A percentile compares a stretch with the other conserved stretches of the same genome.
phyloP scores from a whole-genome alignment of 1,140 invertebrate genomes.

The Grapholita molesta region DNA sequence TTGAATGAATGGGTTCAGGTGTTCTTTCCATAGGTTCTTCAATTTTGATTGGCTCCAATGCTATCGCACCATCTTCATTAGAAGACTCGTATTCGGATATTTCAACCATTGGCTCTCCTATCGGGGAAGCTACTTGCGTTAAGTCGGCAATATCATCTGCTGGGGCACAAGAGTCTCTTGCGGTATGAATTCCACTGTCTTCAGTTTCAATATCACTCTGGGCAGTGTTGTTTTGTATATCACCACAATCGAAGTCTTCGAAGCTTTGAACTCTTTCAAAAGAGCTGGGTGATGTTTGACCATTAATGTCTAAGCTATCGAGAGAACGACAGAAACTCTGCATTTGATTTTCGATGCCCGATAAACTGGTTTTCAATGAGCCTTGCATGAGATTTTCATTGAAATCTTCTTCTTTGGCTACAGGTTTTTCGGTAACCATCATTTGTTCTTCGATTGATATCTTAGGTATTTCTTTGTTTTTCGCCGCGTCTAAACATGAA shows the following conservation, averaged over 20 bases:
- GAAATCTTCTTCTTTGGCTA: conserved; percentile 46
- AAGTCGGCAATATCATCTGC: conserved; percentile 83
- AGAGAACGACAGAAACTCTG: conserved; percentile 81
- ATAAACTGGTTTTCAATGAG: conserved; percentile 60
- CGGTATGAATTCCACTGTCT: conserved; percentile 90
- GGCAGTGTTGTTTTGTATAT: conserved; percentile 72
- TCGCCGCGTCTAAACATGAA: conserved; percentile 73
- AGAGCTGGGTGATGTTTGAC: conserved; percentile 74
- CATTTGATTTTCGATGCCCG: conserved; percentile 70
- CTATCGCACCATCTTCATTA: conserved; percentile 56
- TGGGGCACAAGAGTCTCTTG: conserved; percentile 86
- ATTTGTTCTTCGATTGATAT: conserved; percentile 71
- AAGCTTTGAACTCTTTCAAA: conserved; percentile 84
- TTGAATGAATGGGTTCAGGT: conserved; percentile 35
- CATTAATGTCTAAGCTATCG: conserved; percentile 81
- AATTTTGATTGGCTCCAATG: conserved; percentile 46
- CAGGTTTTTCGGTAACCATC: conserved; percentile 45
- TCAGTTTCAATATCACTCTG: conserved; percentile 85
- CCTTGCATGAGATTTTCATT: conserved; percentile 56
- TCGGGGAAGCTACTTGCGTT: conserved; percentile 69
- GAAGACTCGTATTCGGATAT: conserved; percentile 72
- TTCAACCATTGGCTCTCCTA: conserved; percentile 70
- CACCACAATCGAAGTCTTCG: conserved; percentile 80
- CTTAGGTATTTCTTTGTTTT: conserved; percentile 74
- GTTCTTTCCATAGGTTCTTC: conserved; percentile 38